These are phyloP conservation scores for Incurvaria masculella DNA, from an alignment of 2,888 invertebrate genomes.

Conservation along the genomic window DNA sequence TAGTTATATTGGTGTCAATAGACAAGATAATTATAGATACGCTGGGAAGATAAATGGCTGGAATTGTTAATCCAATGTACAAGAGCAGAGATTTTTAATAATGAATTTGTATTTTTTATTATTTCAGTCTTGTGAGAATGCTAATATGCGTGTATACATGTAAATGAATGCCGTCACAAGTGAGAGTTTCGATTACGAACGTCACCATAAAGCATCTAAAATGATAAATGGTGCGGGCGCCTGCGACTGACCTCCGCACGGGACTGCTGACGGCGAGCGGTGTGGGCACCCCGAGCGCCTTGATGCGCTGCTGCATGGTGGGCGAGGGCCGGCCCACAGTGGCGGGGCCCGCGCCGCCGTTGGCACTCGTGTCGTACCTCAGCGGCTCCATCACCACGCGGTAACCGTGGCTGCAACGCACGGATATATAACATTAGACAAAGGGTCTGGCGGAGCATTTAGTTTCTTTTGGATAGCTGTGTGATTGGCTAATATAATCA, in stretches of 20 bases:
- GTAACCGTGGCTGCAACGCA: constrained; percentile 48
- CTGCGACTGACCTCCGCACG: constrained; percentile 68
- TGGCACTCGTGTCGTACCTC: constrained; percentile 38
- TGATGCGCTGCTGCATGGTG: constrained; percentile 88
- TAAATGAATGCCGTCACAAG: not conserved
- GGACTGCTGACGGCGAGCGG: constrained; percentile 86
- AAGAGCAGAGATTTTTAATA: too few species aligned
- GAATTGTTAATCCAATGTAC: too few species aligned
- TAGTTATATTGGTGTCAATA: too few species aligned
- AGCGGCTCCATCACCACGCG: constrained; percentile 53
- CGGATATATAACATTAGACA: too few species aligned
- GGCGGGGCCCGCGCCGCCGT: constrained; percentile 41
- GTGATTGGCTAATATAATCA: too few species aligned
- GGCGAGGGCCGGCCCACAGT: constrained; percentile 59
- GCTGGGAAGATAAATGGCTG: too few species aligned
- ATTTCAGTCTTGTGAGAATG: too few species aligned
- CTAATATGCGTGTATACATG: too few species aligned
- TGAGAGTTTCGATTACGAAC: not conserved
- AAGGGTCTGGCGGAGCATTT: too few species aligned
- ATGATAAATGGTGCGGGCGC: constrained; percentile 3
- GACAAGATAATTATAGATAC: too few species aligned
- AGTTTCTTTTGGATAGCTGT: too few species aligned
- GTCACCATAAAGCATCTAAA: not conserved
- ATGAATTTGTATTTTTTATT: too few species aligned
- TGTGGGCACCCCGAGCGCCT: constrained; percentile 86